These are phyloP conservation scores for Gallinago jamesoni DNA, from an alignment of 2,113 vertebrate genomes.

Conservation along the genomic window DNA sequence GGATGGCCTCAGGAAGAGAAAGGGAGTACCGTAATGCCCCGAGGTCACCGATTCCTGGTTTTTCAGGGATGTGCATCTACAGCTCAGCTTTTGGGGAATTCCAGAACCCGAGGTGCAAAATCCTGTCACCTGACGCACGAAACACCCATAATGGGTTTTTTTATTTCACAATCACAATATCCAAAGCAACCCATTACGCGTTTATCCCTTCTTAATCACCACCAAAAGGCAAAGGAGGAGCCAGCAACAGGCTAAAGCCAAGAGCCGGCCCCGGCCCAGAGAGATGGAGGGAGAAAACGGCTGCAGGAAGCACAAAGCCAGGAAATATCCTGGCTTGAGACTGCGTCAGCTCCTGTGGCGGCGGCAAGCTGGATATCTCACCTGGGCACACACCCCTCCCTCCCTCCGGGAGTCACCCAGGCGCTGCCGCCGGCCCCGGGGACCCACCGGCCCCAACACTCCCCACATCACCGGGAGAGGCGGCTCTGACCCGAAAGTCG, in stretches of 20 bases:
- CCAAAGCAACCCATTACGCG: rapidly evolving
- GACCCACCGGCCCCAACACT: background rate
- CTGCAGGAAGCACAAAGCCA: background rate
- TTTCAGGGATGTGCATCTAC: rapidly evolving
- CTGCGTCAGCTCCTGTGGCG: background rate
- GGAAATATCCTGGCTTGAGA: rapidly evolving
- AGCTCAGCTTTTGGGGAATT: background rate
- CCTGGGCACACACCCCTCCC: background rate
- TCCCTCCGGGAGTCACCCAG: background rate
- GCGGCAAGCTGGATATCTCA: rapidly evolving
- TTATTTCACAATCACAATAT: rapidly evolving
- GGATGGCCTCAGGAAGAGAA: background rate
- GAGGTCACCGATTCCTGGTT: rapidly evolving
- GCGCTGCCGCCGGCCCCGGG: background rate
- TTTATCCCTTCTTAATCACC: rapidly evolving
- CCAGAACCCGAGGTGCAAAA: background rate
- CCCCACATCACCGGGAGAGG: background rate
- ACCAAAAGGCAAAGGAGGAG: background rate
- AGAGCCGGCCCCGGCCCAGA: rapidly evolving
- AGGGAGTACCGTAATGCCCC: rapidly evolving
- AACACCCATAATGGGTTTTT: rapidly evolving
- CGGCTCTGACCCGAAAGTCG: background rate
- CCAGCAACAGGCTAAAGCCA: background rate
- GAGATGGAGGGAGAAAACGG: rapidly evolving
- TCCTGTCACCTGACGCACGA: rapidly evolving